Conservation (phyloP, 2,113 vertebrate genomes). For the Motacilla tschutschensis region DNA sequence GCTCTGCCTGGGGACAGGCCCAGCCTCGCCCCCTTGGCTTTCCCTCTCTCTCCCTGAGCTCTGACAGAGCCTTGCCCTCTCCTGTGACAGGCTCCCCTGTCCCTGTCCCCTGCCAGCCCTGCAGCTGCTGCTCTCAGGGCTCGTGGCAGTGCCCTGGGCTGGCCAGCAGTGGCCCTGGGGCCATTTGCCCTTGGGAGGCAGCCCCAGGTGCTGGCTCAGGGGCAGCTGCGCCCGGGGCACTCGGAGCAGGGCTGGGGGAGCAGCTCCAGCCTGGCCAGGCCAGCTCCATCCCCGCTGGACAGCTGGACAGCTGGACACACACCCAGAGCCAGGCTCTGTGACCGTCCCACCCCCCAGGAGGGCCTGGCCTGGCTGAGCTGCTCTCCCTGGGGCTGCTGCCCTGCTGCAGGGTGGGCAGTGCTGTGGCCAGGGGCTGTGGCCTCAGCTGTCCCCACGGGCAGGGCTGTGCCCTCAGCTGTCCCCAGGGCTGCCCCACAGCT, state of each 20-base stretch:
- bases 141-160: not conserved
- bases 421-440: rapidly evolving
- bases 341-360: rapidly evolving
- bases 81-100: too few relatives aligned
- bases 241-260: not conserved
- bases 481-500: not conserved
- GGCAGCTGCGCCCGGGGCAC: rapidly evolving
- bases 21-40: not conserved
- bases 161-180: rapidly evolving
- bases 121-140: not conserved
- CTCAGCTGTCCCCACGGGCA: not conserved
- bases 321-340: not conserved
- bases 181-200: rapidly evolving
- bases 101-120: not conserved
- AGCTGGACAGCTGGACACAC: not conserved
- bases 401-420: not conserved
- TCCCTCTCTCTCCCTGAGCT: not conserved
- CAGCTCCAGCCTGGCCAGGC: not conserved
- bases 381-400: rapidly evolving
- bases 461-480: not conserved
- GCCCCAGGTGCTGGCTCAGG: rapidly evolving
- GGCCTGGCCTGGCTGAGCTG: rapidly evolving
- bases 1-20: not conserved
- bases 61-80: not conserved
- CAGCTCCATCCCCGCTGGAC: not conserved